A percentile compares a stretch with the other conserved stretches of the same genome.
These are phyloP conservation scores for Bruchidius siliquastri DNA, from an alignment of 2,888 invertebrate species.

Conservation along the genomic window DNA sequence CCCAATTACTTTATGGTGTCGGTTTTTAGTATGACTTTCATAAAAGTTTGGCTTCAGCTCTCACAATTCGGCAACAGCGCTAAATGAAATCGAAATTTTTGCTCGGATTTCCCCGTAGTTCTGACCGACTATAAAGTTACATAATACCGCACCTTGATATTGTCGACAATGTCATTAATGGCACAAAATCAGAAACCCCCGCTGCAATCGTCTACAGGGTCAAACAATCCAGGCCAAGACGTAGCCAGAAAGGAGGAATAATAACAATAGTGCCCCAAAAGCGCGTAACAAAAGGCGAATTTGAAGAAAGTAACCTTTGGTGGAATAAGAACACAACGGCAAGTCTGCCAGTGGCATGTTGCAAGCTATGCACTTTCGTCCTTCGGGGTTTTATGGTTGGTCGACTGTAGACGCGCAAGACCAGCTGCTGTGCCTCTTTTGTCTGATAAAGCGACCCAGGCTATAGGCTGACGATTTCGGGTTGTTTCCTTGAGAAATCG, in stretches of 20 bases:
- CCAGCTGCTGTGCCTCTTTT: not conserved
- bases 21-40: no score
- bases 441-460: not conserved
- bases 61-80: no score
- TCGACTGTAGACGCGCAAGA: not conserved
- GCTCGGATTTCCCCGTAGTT: no score
- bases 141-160: no score
- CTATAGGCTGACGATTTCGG: not conserved
- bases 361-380: not conserved
- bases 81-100: no score
- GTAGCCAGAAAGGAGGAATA: not conserved
- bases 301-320: constrained; percentile 4
- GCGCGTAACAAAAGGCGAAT: constrained; percentile 5
- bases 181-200: no score
- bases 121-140: no score
- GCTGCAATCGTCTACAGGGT: not conserved
- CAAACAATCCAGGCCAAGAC: not conserved
- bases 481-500: not conserved
- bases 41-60: no score
- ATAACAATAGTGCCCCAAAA: constrained; percentile 1
- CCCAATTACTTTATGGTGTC: no score
- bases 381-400: not conserved
- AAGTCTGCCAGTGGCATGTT: not conserved
- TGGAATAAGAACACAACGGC: not conserved
- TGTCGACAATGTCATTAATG: no score